Evolutionary conservation across 1,140 invertebrate genomes (phyloP).

Genomic region (Babylonia areolata): DNA sequence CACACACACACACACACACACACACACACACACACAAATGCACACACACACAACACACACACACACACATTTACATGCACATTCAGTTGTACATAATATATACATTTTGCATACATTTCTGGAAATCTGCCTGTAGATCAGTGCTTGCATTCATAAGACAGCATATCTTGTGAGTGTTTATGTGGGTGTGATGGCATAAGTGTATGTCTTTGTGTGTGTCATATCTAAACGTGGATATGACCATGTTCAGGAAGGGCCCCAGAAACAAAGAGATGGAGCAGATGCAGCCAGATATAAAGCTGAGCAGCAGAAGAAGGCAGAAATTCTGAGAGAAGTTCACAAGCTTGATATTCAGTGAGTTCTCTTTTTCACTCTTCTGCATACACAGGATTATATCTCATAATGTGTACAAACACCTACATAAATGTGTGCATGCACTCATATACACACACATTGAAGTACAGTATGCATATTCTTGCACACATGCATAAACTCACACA

Average conservation of each 20-base stretch:
- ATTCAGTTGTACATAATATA: no score
- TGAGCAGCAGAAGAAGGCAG: conserved; percentile 65
- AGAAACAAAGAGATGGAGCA: background rate
- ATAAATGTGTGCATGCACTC: background rate
- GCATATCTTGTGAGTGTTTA: no score
- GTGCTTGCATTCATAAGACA: no score
- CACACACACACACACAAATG: no score
- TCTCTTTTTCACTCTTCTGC: background rate
- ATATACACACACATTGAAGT: background rate
- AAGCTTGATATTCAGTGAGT: conserved; percentile 70
- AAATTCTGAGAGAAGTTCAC: conserved; percentile 67
- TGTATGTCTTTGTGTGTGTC: background rate
- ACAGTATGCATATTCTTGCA: background rate
- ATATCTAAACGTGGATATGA: no score
- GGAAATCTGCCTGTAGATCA: no score
- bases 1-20: no score
- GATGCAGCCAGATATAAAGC: conserved; percentile 56
- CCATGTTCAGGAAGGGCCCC: conserved; percentile 9
- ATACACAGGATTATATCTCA: background rate
- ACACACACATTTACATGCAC: no score
- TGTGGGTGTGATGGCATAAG: background rate
- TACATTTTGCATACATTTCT: no score
- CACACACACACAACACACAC: no score
- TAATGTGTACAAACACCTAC: background rate
- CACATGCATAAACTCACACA: background rate